Evolutionary conservation across 37 sponge, comb jelly and placozoan genomes (phyloP), one percentile per base, ranked within the genome.

Genomic region (Beroe ovata): DNA sequence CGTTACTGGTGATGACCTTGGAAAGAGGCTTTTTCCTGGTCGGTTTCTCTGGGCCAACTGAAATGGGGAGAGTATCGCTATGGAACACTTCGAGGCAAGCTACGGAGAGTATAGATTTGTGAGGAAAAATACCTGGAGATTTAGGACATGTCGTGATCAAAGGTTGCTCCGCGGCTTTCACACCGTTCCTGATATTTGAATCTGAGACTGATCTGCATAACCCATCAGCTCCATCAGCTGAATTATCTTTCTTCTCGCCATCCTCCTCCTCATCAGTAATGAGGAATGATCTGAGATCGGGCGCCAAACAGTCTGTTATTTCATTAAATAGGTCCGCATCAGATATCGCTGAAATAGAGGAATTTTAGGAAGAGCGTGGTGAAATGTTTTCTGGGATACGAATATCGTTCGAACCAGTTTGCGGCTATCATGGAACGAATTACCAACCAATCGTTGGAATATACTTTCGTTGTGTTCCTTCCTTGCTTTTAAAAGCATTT

Each of bases 291-390:
- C 33, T 38, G 4, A 77, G 47, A 1, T 77, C 84, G 2, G 84
- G 84, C 4, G 84, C 42, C 47, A 77, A 40, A 42, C 54, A 77
- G 84, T 77, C 33, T 4, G 54, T 42, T 22, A 77, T 77, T 29
- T 77, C 84, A 29, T 77, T 77, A 25, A 77, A 42, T 18, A 77
- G 38, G 28, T 42, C 54, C 42, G 54, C 84, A 11, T 77, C 84
- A n/a, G 84, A 47, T 47, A 47, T 47, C 54, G 54, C 54, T 47
- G 54, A 47, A 47, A n/a, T n/a, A n/a, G n/a, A n/a, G n/a, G n/a
- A n/a, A n/a, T n/a, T n/a, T n/a, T n/a, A n/a, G n/a, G n/a, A n/a
- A n/a, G n/a, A n/a, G n/a, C n/a, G n/a, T n/a, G n/a, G n/a, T n/a
- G n/a, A n/a, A n/a, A n/a, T n/a, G n/a, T n/a, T n/a, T n/a, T n/a